Base-by-base conservation (phyloP, 2,113 vertebrate genomes). In the Mionectes macconnelli region DNA sequence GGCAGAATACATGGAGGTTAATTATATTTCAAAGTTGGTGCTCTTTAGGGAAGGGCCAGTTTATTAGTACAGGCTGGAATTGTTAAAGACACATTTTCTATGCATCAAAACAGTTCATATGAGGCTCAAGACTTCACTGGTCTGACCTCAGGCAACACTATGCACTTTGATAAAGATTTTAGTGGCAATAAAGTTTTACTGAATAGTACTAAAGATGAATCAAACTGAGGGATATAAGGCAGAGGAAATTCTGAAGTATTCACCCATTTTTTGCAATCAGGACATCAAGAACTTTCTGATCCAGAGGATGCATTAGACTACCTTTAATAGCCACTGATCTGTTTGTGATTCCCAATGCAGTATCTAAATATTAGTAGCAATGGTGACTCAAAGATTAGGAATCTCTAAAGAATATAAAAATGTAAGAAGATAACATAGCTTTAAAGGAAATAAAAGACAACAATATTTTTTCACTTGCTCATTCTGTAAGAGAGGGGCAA, bases 131-230 rank as follows among this genome's bases (percentile, higher is more conserved):
- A 40, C 73, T 92, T 93, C 76, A 69, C 83, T 94, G 80, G 20
- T 89, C 76, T 95, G 96, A 95, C 95, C 91, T 95, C 84, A 87
- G 93, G 89, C 93, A 78, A 64, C 25, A 39, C 52, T 72, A 16
- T 89, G 66, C 84, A 68, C 95, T 90, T 92, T 90, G 91, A 91
- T 96, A 92, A 97, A 92, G 80, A 52, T 94, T 96, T 95, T 87
- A 94, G 84, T 82, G 28, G 79, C 73, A 90, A 87, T 95, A 89
- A 94, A 92, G 73, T 97, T 97, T 95, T 96, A 94, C 91, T 64
- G 86, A 95, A 84, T 52, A 91, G 47, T 60, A 72, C 68, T 94
- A 87, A 94, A 94, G 77, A 92, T 60, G 93, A 92, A 89, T 86
- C 72, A 94, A 82, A 87, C 86, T 60, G 93, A 66, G 84, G 94